phyloP scores from a whole-genome alignment of 2,888 invertebrate genomes.

The Cryptophagus acutangulus region DNA sequence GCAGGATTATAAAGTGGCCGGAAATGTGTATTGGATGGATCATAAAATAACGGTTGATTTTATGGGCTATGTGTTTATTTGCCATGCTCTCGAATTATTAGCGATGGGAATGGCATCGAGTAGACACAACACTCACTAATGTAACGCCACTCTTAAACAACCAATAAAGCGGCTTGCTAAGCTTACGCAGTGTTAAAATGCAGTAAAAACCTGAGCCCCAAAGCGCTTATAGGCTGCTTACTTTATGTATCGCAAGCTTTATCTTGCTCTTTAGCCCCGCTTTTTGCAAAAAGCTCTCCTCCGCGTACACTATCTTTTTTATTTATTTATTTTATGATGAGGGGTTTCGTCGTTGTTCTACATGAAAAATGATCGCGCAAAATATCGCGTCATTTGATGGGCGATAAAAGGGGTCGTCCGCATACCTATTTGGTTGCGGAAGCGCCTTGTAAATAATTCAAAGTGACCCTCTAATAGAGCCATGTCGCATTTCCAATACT shows the following conservation, averaged over 20 bases:
- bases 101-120: not conserved
- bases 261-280: slow-evolving; percentile 25
- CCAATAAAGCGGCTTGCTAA: slow-evolving; percentile 44
- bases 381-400: slow-evolving; percentile 34
- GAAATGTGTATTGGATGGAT: slow-evolving; percentile 8
- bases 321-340: no score
- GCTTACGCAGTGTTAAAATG: slow-evolving; percentile 47
- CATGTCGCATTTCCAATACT: slow-evolving; percentile 41
- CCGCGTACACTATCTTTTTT: slow-evolving; percentile 41
- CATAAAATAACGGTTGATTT: slow-evolving; percentile 14
- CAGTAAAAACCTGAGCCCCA: slow-evolving; percentile 46
- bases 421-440: slow-evolving; percentile 41
- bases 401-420: slow-evolving; percentile 37
- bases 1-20: slow-evolving; percentile 5
- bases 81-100: slow-evolving; percentile 9
- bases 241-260: slow-evolving; percentile 39
- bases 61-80: slow-evolving; percentile 13
- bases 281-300: slow-evolving; percentile 3
- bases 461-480: slow-evolving; percentile 45
- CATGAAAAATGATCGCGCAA: no score
- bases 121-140: slow-evolving; percentile 27
- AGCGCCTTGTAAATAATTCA: slow-evolving; percentile 48
- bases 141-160: slow-evolving; percentile 42
- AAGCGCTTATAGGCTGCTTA: slow-evolving; percentile 34
- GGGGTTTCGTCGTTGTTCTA: no score